These are phyloP conservation scores for Tympanoctomys barrerae DNA, from an alignment of 2,797 vertebrate genomes.

Conservation along the genomic window DNA sequence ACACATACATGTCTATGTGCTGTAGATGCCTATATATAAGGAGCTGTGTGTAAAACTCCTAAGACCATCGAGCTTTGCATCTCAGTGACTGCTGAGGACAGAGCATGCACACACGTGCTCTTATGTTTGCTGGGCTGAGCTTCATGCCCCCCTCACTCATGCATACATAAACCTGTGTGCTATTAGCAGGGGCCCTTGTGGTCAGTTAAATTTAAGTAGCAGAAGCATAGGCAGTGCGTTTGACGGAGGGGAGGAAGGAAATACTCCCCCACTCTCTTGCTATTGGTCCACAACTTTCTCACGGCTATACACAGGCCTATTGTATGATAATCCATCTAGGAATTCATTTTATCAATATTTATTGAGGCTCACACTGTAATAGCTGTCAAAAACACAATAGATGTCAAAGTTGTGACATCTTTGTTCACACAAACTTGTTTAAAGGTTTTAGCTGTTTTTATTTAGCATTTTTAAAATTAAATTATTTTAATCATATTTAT, in stretches of 20 bases:
- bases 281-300: background rate
- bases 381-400: background rate
- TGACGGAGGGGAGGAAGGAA: background rate
- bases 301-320: background rate
- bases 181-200: background rate
- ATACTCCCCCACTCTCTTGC: background rate
- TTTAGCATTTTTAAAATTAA: slow-evolving; percentile 22
- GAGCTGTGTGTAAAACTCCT: background rate
- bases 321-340: background rate
- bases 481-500: too few species aligned
- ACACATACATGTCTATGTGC: background rate
- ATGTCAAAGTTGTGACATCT: slow-evolving; percentile 11
- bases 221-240: background rate
- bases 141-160: background rate
- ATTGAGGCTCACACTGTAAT: background rate
- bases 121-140: background rate
- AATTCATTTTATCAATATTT: slow-evolving; percentile 27
- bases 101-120: background rate
- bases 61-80: background rate
- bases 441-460: background rate
- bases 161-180: background rate
- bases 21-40: background rate
- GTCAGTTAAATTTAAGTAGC: background rate
- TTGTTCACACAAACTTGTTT: background rate
- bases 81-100: background rate